phyloP scores from a whole-genome alignment of 2,113 vertebrate genomes.

The Malurus alboscapulatus region DNA sequence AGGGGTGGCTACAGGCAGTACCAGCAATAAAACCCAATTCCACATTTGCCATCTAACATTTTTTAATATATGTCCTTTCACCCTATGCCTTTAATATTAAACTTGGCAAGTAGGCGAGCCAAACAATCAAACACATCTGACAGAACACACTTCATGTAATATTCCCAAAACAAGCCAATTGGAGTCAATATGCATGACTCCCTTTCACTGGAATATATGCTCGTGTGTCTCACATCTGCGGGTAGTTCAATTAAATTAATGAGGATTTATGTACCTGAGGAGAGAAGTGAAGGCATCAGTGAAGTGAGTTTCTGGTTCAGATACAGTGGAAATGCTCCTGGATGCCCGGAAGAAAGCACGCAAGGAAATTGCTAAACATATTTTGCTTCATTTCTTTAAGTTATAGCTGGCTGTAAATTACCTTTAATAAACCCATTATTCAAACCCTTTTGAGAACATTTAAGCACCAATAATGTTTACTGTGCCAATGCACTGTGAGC shows the following conservation, averaged over 20 bases:
- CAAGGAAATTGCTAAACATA: conserved; percentile 26
- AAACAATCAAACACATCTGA: conserved; percentile 20
- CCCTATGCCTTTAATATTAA: conserved; percentile 32
- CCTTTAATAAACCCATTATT: conserved; percentile 57
- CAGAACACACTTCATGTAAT: not conserved
- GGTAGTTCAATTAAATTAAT: conserved; percentile 48
- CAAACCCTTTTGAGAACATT: conserved; percentile 40
- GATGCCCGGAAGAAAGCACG: not conserved
- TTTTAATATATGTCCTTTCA: conserved; percentile 44
- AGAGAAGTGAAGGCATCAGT: conserved; percentile 23
- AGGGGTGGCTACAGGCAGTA: not conserved
- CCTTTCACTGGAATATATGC: not conserved
- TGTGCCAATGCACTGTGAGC: conserved; percentile 28
- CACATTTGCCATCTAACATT: not conserved
- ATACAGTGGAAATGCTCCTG: not conserved
- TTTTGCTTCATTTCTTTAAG: conserved; percentile 58
- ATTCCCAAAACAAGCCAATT: not conserved
- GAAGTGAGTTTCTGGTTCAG: not conserved
- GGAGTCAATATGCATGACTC: not conserved
- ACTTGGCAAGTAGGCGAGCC: conserved; percentile 41
- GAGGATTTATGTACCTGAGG: not conserved
- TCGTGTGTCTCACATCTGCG: not conserved
- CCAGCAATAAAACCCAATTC: conserved; percentile 15
- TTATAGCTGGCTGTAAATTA: conserved; percentile 60
- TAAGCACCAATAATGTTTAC: conserved; percentile 62